Evolutionary conservation across 2,888 invertebrate genomes (phyloP), one percentile per base, ranked within the genome.

Genomic region (Atrina japonica): DNA sequence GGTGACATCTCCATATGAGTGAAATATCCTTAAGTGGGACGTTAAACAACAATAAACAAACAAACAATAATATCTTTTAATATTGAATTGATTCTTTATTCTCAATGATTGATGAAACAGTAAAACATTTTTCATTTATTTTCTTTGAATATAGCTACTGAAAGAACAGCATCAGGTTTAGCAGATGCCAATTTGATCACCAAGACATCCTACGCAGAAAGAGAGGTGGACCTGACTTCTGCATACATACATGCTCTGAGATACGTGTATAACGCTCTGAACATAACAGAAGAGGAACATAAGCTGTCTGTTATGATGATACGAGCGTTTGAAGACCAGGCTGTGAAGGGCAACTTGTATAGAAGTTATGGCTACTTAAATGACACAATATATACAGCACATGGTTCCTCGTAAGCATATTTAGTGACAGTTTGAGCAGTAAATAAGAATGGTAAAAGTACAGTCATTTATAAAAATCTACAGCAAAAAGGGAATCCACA

Each of bases 261-360:
- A 35, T 59, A 64, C 35, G 53, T 80, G 66, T 83, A 71, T 53
- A 43, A 65, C 1, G 66, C 25, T n/a, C 76, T 85, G 9, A 81
- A 78, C 56, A 64, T 83, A 9, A 77, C 79, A 1, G 40, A 67
- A n/a, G 74, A 80, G 49, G 82, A 81, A 18, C 75, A 80, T 56
- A 80, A 81, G 47, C 60, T 80, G 25, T 83, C 82, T 0, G 56
- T 83, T 5, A 76, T 83, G 77, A 76, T 81, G 76, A 63, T 82
- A 2, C 69, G 73, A 6, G 75, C 77, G 0, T 45, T 83, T 16
- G 80, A 81, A 27, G 80, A 81, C 23, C 76, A 75, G 11, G 78
- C 77, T 21, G 70, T 70, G 14, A 75, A 71, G 27, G 80, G 78
- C 14, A 79, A 81, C 52, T 43, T 84, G 27, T 82, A 75, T 41